A percentile compares a stretch with the other conserved stretches of the same genome.
Evolutionary conservation across 2,888 invertebrate genomes (phyloP).

Genomic region (Beris morrisii): DNA sequence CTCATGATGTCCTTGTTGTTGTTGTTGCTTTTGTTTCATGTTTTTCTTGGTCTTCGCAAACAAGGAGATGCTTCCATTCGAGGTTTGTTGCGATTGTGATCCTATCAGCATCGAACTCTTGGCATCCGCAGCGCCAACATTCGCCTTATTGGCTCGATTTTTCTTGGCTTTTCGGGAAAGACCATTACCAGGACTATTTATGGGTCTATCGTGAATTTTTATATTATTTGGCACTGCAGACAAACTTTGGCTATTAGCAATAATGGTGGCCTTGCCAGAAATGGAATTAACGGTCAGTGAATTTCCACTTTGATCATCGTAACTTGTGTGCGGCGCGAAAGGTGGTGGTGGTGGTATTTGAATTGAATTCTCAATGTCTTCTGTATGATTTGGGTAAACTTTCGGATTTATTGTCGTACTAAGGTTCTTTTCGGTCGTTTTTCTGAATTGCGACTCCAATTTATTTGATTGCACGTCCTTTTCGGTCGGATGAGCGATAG

Average conservation of each 20-base stretch:
- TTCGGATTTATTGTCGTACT: not conserved
- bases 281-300: conserved; percentile 15
- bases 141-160: conserved; percentile 34
- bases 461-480: conserved; percentile 15
- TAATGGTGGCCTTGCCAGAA: conserved; percentile 15
- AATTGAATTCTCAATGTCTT: conserved; percentile 25
- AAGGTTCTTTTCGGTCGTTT: not conserved
- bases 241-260: conserved; percentile 13
- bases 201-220: conserved; percentile 10
- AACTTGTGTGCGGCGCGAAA: not conserved
- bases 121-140: conserved; percentile 33
- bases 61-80: not conserved
- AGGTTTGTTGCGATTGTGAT: conserved; percentile 9
- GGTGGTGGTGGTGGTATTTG: conserved; percentile 4
- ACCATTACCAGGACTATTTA: conserved; percentile 13
- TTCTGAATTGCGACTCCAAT: conserved; percentile 19
- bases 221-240: conserved; percentile 7
- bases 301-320: conserved; percentile 5
- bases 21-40: conserved; percentile 15
- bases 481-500: not conserved
- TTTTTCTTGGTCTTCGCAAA: conserved; percentile 12
- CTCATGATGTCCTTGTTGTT: not conserved
- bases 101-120: conserved; percentile 20
- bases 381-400: conserved; percentile 11
- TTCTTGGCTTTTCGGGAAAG: conserved; percentile 19